Conservation (phyloP, 2,113 vertebrate species). For the Phoxinus phoxinus region DNA sequence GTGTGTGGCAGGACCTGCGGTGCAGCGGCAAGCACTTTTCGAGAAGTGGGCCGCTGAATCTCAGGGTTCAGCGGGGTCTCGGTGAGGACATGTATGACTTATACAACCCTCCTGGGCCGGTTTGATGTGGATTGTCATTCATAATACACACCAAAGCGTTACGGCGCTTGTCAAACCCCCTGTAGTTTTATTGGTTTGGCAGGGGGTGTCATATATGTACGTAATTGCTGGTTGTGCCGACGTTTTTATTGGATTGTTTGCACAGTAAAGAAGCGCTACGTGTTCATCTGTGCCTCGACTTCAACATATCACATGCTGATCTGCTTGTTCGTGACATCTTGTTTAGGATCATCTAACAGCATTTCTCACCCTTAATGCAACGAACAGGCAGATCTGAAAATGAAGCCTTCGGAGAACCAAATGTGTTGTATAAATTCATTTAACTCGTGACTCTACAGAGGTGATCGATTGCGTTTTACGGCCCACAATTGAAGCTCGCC, state of each 20-base stretch:
- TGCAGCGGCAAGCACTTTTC: background rate
- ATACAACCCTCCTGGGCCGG: conserved; percentile 60
- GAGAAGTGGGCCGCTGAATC: conserved; percentile 14
- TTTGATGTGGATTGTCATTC: conserved; percentile 60
- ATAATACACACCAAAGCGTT: conserved; percentile 32
- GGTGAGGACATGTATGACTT: conserved; percentile 58
- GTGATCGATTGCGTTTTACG: conserved; percentile 18
- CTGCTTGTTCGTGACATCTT: conserved; percentile 63
- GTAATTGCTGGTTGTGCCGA: conserved; percentile 64
- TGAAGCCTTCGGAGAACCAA: background rate
- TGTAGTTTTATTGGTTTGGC: conserved; percentile 59
- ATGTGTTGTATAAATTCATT: conserved; percentile 27
- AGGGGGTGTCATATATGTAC: conserved; percentile 64
- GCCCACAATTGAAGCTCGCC: background rate
- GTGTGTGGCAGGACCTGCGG: conserved; percentile 48
- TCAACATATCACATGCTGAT: background rate
- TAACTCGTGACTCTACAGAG: background rate
- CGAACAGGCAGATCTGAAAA: conserved; percentile 3
- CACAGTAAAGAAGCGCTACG: conserved; percentile 60
- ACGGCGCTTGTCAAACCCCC: conserved; percentile 48
- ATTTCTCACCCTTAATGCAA: conserved; percentile 27
- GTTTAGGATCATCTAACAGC: background rate
- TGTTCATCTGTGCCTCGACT: conserved; percentile 41
- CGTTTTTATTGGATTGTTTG: conserved; percentile 68
- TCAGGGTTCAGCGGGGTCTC: conserved; percentile 62